Evolutionary conservation across 2,888 invertebrate species (phyloP).

Genomic region (Copidosoma aretas): DNA sequence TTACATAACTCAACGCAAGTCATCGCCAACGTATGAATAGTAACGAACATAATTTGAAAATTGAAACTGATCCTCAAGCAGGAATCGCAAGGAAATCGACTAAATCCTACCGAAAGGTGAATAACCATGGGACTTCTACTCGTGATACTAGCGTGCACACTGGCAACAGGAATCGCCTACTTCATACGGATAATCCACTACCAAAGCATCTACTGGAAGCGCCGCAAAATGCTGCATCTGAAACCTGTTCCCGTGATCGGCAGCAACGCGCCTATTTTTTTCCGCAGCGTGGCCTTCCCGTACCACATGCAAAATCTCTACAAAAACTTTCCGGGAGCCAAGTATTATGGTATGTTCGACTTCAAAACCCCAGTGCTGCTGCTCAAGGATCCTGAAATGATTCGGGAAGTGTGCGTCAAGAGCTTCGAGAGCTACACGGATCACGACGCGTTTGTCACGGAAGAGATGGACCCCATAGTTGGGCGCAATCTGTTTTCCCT

Average conservation of each 20-base stretch:
- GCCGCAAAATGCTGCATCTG: conserved; percentile 41
- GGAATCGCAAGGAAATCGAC: too few relatives aligned
- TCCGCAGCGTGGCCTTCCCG: conserved; percentile 23
- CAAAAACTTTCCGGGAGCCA: conserved; percentile 24
- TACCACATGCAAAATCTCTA: conserved; percentile 39
- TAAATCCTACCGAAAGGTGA: neutral
- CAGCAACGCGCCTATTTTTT: conserved; percentile 27
- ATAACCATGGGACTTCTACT: neutral
- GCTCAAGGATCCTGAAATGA: conserved; percentile 54
- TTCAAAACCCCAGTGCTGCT: conserved; percentile 48
- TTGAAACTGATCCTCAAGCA: neutral
- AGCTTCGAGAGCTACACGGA: conserved; percentile 53
- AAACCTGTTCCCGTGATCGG: conserved; percentile 38
- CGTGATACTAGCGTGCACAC: neutral
- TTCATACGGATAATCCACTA: neutral
- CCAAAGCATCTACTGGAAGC: conserved; percentile 44
- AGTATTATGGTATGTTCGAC: conserved; percentile 49
- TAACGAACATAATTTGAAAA: neutral
- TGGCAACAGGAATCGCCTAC: neutral
- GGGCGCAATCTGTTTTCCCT: conserved; percentile 51
- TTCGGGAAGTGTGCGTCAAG: conserved; percentile 50
- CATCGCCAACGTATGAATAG: neutral
- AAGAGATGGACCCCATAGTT: conserved; percentile 51
- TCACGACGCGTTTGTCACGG: conserved; percentile 48
- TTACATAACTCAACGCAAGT: neutral